Percentiles rank a stretch among this genome's conserved stretches.
phyloP scores from a whole-genome alignment of 2,797 vertebrate species.

The Gallinago solitaria region DNA sequence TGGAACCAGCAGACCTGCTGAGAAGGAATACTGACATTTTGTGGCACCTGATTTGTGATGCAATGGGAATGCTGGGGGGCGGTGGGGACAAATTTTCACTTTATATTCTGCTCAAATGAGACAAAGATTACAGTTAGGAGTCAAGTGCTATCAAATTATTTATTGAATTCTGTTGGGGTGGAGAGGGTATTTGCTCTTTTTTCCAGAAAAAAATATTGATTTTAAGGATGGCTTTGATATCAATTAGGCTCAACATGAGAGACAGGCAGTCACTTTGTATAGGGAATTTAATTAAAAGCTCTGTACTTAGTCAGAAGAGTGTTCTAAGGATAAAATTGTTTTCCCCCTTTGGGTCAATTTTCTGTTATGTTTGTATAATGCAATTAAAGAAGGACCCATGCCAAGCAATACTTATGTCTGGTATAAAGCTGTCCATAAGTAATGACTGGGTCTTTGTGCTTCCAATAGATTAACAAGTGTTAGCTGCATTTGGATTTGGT shows the following conservation, averaged over 20 bases:
- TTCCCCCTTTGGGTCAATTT: conserved; percentile 70
- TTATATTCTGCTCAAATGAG: conserved; percentile 71
- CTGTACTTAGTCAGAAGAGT: conserved; percentile 68
- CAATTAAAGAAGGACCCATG: conserved; percentile 65
- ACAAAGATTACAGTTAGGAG: conserved; percentile 73
- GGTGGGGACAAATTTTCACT: conserved; percentile 50
- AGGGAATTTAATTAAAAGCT: conserved; percentile 73
- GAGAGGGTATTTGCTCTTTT: conserved; percentile 62
- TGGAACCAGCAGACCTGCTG: conserved; percentile 26
- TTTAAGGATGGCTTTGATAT: conserved; percentile 73
- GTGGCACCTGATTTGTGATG: conserved; percentile 16
- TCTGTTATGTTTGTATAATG: conserved; percentile 74
- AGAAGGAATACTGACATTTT: conserved; percentile 38
- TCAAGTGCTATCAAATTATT: conserved; percentile 73
- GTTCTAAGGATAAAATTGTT: conserved; percentile 73
- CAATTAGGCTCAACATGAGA: conserved; percentile 71
- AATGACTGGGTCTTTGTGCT: conserved; percentile 29
- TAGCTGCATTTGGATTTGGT: not conserved
- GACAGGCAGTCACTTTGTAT: conserved; percentile 71
- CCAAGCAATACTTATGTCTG: conserved; percentile 58
- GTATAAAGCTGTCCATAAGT: conserved; percentile 44
- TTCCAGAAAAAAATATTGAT: conserved; percentile 70
- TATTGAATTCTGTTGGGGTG: conserved; percentile 67
- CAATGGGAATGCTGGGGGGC: conserved; percentile 22
- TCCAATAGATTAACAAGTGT: not conserved